These are phyloP conservation scores for Drosophila pandora DNA, from an alignment of 1,140 invertebrate species.

Conservation along the genomic window DNA sequence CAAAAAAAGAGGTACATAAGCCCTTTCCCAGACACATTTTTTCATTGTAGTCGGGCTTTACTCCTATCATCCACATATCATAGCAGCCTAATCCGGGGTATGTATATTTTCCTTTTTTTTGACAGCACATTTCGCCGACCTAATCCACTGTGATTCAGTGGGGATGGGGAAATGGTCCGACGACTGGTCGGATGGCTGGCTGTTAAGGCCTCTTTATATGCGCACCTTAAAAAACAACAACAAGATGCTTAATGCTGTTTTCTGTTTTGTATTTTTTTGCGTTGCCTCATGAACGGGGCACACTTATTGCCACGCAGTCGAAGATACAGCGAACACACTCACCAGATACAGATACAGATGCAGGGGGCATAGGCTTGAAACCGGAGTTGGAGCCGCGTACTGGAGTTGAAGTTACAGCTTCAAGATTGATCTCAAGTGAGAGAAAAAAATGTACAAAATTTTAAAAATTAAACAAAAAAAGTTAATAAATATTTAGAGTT, in stretches of 20 bases:
- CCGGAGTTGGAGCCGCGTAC: slow-evolving; percentile 61
- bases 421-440: slow-evolving; percentile 13
- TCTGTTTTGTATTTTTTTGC: slow-evolving; percentile 53
- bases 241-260: slow-evolving; percentile 71
- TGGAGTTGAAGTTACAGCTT: slow-evolving; percentile 38
- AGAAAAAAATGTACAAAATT: background rate
- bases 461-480: background rate
- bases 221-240: slow-evolving; percentile 75
- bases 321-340: slow-evolving; percentile 42
- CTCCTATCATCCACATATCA: slow-evolving; percentile 13
- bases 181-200: slow-evolving; percentile 47
- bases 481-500: background rate
- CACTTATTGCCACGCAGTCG: slow-evolving; percentile 73
- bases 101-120: slow-evolving; percentile 27
- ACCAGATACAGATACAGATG: slow-evolving; percentile 40
- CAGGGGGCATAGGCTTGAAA: slow-evolving; percentile 57
- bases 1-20: background rate
- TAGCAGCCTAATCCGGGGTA: slow-evolving; percentile 17
- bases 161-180: slow-evolving; percentile 30
- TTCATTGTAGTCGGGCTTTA: background rate
- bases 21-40: background rate
- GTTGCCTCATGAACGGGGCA: slow-evolving; percentile 63
- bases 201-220: slow-evolving; percentile 76
- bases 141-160: slow-evolving; percentile 51
- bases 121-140: slow-evolving; percentile 25